Base-by-base conservation (phyloP, 2,888 invertebrate genomes). In the Bursaphelenchus okinawaensis region DNA sequence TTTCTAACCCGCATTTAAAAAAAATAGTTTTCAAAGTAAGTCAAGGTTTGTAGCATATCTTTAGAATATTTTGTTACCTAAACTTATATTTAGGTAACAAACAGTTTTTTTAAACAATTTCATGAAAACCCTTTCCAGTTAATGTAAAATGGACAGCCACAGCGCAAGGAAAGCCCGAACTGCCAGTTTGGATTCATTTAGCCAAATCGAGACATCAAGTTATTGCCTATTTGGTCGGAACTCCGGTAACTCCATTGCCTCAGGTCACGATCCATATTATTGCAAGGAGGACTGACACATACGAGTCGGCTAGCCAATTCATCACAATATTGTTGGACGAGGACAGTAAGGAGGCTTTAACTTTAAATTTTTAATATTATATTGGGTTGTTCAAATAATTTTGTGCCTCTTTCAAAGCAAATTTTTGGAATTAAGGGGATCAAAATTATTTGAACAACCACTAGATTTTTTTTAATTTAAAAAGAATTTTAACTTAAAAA, bases 141-240 rank as follows among this genome's bases (percentile, higher is more conserved):
- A 73, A 78, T 54, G 81, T 81, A 9, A 79, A 74, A 72, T 81
- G 81, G 81, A 72, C 77, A 56, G 81, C 80, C 4, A 79, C 80
- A 23, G 62, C 76, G 23, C 73, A 73, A 60, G 75, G 75, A 28
- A 73, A 75, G 24, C 81, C 81, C 12, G 72, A 73, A 9, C 71
- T 81, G 4, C 81, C 81, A 1, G 67, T 73, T 29, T 81, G 81
- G 81, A 63, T 82, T 24, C 72, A 76, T 29, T 67, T 81, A 24
- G 62, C 78, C 28, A 71, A 69, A 50, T 81, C 81, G 26, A 65
- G 73, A 23, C 78, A 81, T 66, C 68, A 73, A 26, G 76, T 76
- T 31, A 71, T 81, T 28, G 77, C 81, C 9, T 81, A 78, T 69
- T 68, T 81, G 54, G 70, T 79, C 23, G 77, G 79, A 22, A 79